phyloP scores from a whole-genome alignment of 1,140 invertebrate genomes.

The Drosophila tsacasi region DNA sequence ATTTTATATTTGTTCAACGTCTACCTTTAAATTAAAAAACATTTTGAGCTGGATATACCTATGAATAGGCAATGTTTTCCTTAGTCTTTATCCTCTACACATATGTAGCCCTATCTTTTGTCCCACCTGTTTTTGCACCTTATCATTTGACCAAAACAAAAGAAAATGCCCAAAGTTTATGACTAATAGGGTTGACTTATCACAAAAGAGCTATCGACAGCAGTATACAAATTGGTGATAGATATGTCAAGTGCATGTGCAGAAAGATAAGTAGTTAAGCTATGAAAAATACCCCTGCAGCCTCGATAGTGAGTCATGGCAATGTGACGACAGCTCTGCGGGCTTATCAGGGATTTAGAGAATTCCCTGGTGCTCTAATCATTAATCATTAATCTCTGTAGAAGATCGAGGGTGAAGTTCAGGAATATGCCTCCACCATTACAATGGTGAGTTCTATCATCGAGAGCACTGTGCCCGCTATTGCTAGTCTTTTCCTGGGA shows the following conservation, averaged over 20 bases:
- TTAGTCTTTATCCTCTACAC: not conserved
- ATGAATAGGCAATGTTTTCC: not conserved
- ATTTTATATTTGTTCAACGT: not conserved
- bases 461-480: conserved; percentile 88
- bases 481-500: conserved; percentile 89
- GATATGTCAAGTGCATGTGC: conserved; percentile 15
- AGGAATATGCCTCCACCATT: conserved; percentile 87
- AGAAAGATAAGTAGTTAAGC: conserved; percentile 14
- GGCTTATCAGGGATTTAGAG: conserved; percentile 13
- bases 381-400: conserved; percentile 45
- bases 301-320: conserved; percentile 15
- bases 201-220: conserved; percentile 26
- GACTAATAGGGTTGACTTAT: conserved; percentile 45
- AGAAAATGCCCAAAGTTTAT: conserved; percentile 16
- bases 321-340: conserved; percentile 7
- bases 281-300: not conserved
- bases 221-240: conserved; percentile 20
- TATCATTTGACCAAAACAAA: conserved; percentile 40
- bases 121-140: conserved; percentile 4
- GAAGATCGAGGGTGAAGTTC: conserved; percentile 87
- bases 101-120: not conserved
- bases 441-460: conserved; percentile 87
- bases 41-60: not conserved
- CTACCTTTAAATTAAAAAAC: not conserved
- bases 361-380: not conserved